Percentiles rank a stretch among this genome's conserved stretches.
phyloP scores from a whole-genome alignment of 2,797 vertebrate species.

The Limnodromus scolopaceus region DNA sequence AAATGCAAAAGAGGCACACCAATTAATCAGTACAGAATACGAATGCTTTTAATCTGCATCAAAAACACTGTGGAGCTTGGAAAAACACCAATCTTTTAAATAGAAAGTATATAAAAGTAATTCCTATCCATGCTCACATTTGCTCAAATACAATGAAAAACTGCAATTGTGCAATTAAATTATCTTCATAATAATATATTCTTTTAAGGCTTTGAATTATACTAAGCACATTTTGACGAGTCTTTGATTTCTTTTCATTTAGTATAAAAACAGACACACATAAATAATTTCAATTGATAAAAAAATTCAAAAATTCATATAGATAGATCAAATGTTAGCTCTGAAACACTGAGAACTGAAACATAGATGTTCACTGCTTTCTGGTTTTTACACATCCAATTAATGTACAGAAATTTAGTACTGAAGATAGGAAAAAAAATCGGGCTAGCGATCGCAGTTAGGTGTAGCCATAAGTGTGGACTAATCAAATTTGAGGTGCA shows the following conservation, averaged over 20 bases:
- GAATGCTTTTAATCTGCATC: conserved; percentile 56
- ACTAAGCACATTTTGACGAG: neutral
- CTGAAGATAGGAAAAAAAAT: neutral
- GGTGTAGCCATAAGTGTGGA: neutral
- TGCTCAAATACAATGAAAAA: conserved; percentile 20
- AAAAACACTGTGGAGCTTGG: neutral
- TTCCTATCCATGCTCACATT: neutral
- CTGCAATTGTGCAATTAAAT: neutral
- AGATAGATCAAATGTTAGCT: neutral
- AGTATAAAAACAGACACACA: neutral
- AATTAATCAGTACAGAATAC: conserved; percentile 55
- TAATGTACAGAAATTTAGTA: neutral
- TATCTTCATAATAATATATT: neutral
- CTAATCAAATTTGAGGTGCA: neutral
- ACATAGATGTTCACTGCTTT: neutral
- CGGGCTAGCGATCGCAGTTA: neutral
- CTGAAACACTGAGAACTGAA: neutral
- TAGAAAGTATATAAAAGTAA: neutral
- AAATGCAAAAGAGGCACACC: conserved; percentile 68
- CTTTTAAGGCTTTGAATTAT: neutral
- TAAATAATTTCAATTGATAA: neutral
- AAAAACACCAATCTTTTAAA: conserved; percentile 20
- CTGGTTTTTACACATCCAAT: neutral
- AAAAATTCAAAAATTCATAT: neutral
- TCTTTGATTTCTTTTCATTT: neutral